Percentiles rank a stretch among this genome's conserved stretches.
phyloP scores from a whole-genome alignment of 2,113 vertebrate species.

The Narcine bancroftii region DNA sequence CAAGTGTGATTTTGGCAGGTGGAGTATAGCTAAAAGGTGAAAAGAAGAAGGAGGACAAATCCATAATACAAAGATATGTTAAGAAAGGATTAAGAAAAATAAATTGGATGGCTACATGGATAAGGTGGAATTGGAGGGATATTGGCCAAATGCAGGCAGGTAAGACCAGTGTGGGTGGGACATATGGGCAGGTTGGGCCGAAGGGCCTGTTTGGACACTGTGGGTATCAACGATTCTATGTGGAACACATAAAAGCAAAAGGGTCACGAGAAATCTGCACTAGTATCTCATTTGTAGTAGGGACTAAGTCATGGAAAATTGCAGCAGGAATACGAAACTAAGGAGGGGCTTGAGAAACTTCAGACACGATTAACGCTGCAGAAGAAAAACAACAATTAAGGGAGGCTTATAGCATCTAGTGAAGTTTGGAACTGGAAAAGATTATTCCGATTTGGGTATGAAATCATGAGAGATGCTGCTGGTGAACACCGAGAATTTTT shows the following conservation, averaged over 20 bases:
- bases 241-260: background rate
- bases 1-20: background rate
- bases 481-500: background rate
- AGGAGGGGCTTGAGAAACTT: background rate
- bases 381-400: background rate
- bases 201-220: too few relatives aligned
- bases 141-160: too few relatives aligned
- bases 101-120: too few relatives aligned
- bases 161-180: too few relatives aligned
- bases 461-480: background rate
- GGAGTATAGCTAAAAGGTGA: background rate
- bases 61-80: background rate
- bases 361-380: background rate
- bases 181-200: too few relatives aligned
- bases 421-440: too few relatives aligned
- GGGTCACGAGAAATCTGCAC: background rate
- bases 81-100: too few relatives aligned
- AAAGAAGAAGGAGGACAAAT: background rate
- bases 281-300: background rate
- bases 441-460: background rate
- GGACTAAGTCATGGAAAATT: background rate
- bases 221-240: too few relatives aligned
- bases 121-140: too few relatives aligned
- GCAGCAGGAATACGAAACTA: background rate
- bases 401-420: too few relatives aligned